These are phyloP conservation scores for Zosterops hypoxanthus DNA, from an alignment of 2,113 vertebrate genomes.

Conservation along the genomic window DNA sequence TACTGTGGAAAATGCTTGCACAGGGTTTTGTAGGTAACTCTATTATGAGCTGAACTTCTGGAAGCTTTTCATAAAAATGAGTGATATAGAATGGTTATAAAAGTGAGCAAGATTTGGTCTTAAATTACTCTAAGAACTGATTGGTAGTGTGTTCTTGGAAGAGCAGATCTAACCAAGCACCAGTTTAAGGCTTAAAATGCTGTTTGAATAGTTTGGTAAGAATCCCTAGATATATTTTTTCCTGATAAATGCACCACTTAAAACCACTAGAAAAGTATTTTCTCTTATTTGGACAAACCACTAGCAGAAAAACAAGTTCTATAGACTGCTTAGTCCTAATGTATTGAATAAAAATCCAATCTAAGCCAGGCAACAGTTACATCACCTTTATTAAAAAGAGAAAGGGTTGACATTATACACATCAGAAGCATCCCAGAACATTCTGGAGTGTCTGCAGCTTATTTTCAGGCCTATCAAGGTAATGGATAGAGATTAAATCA, in stretches of 20 bases:
- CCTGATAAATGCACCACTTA: neutral
- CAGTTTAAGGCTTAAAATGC: neutral
- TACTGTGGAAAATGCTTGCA: neutral
- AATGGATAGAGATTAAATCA: neutral
- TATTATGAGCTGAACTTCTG: neutral
- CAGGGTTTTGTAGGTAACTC: neutral
- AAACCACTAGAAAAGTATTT: neutral
- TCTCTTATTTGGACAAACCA: neutral
- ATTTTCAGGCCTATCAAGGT: neutral
- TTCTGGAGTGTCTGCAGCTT: neutral
- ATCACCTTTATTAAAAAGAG: neutral
- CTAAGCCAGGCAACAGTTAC: neutral
- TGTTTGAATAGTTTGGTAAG: neutral
- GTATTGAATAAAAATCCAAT: neutral
- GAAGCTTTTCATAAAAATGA: neutral
- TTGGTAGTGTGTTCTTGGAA: neutral
- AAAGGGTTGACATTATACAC: neutral
- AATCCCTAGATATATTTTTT: neutral
- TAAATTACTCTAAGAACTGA: neutral
- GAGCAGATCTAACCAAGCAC: neutral
- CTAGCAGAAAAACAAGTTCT: neutral
- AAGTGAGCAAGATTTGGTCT: neutral
- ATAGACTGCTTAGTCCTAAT: neutral
- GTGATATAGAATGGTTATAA: neutral
- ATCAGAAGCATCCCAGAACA: neutral